A percentile compares a stretch with the other conserved stretches of the same genome.
These are phyloP conservation scores for Amphiduros pacificus DNA, from an alignment of 2,888 invertebrate species.

Conservation along the genomic window DNA sequence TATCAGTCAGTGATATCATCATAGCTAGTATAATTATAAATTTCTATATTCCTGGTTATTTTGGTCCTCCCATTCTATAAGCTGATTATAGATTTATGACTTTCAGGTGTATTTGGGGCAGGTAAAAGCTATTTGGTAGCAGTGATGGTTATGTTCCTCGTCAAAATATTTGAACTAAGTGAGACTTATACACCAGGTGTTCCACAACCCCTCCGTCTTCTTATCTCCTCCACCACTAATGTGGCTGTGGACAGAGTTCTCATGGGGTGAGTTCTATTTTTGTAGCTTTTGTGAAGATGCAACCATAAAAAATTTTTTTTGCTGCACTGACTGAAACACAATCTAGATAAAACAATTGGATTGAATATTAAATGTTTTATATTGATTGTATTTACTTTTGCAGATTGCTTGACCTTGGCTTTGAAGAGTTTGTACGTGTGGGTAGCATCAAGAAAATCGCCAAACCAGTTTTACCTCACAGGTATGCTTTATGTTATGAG, in stretches of 20 bases:
- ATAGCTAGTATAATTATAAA: not conserved
- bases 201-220: conserved; percentile 40
- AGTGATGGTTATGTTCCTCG: conserved; percentile 45
- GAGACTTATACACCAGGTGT: conserved; percentile 34
- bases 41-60: not conserved
- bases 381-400: conserved; percentile 12
- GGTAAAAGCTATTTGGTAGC: conserved; percentile 51
- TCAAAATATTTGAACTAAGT: conserved; percentile 36
- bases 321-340: too few relatives aligned
- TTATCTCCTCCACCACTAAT: conserved; percentile 52
- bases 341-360: not conserved
- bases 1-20: too few relatives aligned
- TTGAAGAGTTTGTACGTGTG: conserved; percentile 50
- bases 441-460: conserved; percentile 53
- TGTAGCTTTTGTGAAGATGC: too few relatives aligned
- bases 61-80: not conserved
- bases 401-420: conserved; percentile 45
- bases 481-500: conserved; percentile 36
- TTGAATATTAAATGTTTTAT: not conserved
- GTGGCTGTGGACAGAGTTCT: conserved; percentile 46
- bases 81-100: not conserved
- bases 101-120: conserved; percentile 52
- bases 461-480: conserved; percentile 49
- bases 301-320: too few relatives aligned
- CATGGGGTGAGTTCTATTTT: conserved; percentile 13